Evolutionary conservation across 2,888 invertebrate genomes (phyloP).

Genomic region (Pterostichus niger): DNA sequence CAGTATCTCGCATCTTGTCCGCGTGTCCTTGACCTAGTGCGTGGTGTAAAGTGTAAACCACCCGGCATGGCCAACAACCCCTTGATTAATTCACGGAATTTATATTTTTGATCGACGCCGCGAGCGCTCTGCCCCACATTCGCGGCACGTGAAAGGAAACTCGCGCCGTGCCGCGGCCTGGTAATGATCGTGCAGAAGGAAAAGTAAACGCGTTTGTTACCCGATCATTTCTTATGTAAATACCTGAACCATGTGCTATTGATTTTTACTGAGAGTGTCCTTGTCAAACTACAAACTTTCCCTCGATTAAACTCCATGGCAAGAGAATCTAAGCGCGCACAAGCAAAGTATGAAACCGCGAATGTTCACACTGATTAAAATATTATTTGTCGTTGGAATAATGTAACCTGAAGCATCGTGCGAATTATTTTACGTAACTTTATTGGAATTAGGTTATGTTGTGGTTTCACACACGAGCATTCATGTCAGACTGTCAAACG

Average conservation of each 20-base stretch:
- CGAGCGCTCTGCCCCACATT: constrained; percentile 31
- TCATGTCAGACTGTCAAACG: constrained; percentile 28
- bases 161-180: constrained; percentile 31
- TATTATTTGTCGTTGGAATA: constrained; percentile 14
- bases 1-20: not conserved
- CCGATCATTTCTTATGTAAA: constrained; percentile 63
- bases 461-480: constrained; percentile 56
- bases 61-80: not conserved
- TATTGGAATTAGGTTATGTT: constrained; percentile 61
- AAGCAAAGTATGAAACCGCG: constrained; percentile 7
- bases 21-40: constrained; percentile 25
- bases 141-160: constrained; percentile 56
- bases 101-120: constrained; percentile 2
- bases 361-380: constrained; percentile 30
- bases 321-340: not conserved
- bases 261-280: constrained; percentile 61
- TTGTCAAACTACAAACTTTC: constrained; percentile 62
- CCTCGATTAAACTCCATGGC: constrained; percentile 14
- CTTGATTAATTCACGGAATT: not conserved
- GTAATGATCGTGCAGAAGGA: constrained; percentile 51
- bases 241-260: constrained; percentile 63
- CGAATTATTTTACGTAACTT: constrained; percentile 49
- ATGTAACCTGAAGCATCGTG: constrained; percentile 29
- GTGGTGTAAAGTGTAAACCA: not conserved
- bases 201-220: constrained; percentile 60